Evolutionary conservation across 2,113 vertebrate species (phyloP), one percentile per base, ranked within the genome.

Genomic region (Cyanistes caeruleus): DNA sequence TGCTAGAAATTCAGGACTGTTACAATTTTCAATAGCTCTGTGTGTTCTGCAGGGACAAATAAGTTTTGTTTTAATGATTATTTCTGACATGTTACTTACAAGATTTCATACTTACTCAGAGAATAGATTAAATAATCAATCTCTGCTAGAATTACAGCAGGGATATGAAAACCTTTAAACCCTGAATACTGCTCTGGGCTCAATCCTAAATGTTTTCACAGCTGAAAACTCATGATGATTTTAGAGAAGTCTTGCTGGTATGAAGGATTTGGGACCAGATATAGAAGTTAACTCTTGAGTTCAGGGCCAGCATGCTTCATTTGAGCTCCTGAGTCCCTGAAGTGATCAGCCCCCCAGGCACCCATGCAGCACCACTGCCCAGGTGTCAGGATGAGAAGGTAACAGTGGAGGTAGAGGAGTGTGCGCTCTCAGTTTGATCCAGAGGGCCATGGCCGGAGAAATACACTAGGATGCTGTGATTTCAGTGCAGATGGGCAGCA

Each of bases 81-180:
- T 93, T 96, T 96, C 91, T 95, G 92, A 95, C 41, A 5, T 51
- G 35, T 93, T 96, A 95, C 51, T 96, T 96, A 82, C 46, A 76
- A 92, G 82, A 95, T 87, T 95, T 94, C 64, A 87, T 91, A 59
- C 55, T 93, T 91, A 37, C 55, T 94, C 76, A 87, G 56, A 95
- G 44, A 96, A 84, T 3, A 93, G 51, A 96, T 94, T 91, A 95
- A 96, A 89, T 65, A 95, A 89, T 89, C 89, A 89, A 56, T 93
- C 75, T 95, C 82, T 86, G 67, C 80, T 95, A 95, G 70, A 97
- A 96, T 88, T 82, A 74, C n/a, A 91, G 43, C 58, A 35, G 67
- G 46, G 7, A 5, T 92, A n/a, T 72, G 58, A 89, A 93, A 91
- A 93, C 68, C 55, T 73, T 77, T 75, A 95, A 95, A 48, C 59